These are phyloP conservation scores for Paradisaea rubra DNA, from an alignment of 2,113 vertebrate genomes.

Conservation along the genomic window DNA sequence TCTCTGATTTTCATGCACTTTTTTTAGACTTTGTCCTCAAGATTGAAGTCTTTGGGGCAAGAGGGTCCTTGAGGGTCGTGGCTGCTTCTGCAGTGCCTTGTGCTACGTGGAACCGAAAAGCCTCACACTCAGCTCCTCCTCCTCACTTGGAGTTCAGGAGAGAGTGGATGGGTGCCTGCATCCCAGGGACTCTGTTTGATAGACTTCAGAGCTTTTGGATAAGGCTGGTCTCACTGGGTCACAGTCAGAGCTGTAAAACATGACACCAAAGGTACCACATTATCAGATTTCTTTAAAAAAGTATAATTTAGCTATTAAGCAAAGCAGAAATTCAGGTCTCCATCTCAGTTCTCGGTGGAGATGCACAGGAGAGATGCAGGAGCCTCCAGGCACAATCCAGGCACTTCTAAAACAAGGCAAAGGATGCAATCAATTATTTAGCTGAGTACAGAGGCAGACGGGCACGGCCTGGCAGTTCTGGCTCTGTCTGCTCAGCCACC, in stretches of 20 bases:
- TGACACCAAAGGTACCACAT: neutral
- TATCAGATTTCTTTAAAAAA: neutral
- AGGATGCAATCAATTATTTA: constrained; percentile 3
- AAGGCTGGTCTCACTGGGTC: neutral
- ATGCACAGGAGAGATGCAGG: neutral
- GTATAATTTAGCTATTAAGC: neutral
- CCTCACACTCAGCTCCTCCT: neutral
- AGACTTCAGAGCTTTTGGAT: neutral
- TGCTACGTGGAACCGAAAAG: neutral
- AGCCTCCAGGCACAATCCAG: neutral
- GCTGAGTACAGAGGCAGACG: neutral
- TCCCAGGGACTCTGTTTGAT: neutral
- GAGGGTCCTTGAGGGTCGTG: neutral
- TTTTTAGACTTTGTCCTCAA: neutral
- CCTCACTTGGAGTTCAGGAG: neutral
- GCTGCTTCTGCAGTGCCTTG: neutral
- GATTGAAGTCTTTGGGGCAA: neutral
- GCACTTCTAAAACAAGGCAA: neutral
- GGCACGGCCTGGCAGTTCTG: neutral
- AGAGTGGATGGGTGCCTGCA: neutral
- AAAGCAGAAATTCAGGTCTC: neutral
- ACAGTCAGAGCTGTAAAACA: neutral
- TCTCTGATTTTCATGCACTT: neutral
- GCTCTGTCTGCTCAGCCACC: constrained; percentile 9
- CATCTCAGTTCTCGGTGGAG: neutral